Conservation (phyloP, 2,113 vertebrate species). For the Chamaea fasciata region DNA sequence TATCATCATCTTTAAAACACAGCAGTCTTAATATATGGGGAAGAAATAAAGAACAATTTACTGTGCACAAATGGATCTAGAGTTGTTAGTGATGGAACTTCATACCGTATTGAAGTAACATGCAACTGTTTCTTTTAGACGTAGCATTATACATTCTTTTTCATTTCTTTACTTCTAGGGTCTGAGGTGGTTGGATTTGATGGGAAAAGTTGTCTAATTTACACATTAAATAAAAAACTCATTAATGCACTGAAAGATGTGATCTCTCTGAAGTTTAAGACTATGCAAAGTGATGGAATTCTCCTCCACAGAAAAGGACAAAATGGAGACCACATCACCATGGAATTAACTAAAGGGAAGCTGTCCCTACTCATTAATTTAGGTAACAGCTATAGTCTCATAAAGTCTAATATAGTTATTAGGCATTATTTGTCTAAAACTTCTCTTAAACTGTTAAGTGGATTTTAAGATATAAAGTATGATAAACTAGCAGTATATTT, state of each 20-base stretch:
- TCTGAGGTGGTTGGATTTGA: constrained; percentile 84
- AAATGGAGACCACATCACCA: constrained; percentile 72
- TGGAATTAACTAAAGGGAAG: constrained; percentile 81
- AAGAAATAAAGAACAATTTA: not conserved
- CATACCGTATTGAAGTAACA: not conserved
- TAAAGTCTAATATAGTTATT: not conserved
- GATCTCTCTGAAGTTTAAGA: constrained; percentile 86
- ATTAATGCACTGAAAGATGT: constrained; percentile 73
- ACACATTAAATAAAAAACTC: constrained; percentile 73
- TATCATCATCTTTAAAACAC: not conserved
- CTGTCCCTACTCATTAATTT: constrained; percentile 78
- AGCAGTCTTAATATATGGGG: not conserved
- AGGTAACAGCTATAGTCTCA: constrained; percentile 68
- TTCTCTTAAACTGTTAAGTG: not conserved
- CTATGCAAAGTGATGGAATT: constrained; percentile 79
- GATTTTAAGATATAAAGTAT: not conserved
- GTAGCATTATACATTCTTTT: not conserved
- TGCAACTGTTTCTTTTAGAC: not conserved
- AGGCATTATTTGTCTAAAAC: not conserved
- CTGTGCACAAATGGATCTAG: not conserved
- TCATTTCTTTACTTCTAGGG: constrained; percentile 71
- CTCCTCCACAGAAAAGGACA: constrained; percentile 77
- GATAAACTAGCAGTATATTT: not conserved
- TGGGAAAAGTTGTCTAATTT: constrained; percentile 80
- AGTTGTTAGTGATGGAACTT: not conserved